Percentiles rank a stretch among this genome's conserved stretches.
phyloP scores from a whole-genome alignment of 2,113 vertebrate species.

The Phainopepla nitens region DNA sequence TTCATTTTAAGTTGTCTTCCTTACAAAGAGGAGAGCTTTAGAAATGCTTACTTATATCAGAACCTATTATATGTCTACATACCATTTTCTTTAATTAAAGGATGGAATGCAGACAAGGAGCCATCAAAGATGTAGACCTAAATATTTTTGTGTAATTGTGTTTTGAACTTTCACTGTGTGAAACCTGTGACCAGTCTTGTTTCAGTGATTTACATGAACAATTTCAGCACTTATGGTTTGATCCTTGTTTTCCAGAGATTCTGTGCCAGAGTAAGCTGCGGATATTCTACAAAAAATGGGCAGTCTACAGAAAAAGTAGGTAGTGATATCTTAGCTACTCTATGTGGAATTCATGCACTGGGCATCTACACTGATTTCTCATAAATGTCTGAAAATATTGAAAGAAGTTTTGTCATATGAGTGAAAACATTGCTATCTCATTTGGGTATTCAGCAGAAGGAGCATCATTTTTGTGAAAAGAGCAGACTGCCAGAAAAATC shows the following conservation, averaged over 20 bases:
- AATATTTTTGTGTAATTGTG: rapidly evolving
- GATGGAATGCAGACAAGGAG: not conserved
- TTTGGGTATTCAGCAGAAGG: not conserved
- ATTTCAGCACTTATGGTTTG: not conserved
- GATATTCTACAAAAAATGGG: not conserved
- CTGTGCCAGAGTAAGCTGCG: not conserved
- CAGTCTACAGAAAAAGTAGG: not conserved
- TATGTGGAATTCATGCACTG: not conserved
- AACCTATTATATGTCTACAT: not conserved
- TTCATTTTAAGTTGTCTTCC: not conserved
- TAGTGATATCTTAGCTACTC: not conserved
- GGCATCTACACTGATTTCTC: rapidly evolving
- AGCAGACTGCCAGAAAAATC: not conserved
- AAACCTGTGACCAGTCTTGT: not conserved
- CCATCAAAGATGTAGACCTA: rapidly evolving
- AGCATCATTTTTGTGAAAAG: not conserved
- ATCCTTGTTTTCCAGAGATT: not conserved
- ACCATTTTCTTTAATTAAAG: not conserved
- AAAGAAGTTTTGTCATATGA: not conserved
- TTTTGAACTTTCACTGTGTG: not conserved
- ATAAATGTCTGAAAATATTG: not conserved
- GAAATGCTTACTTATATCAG: not conserved
- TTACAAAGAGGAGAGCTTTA: not conserved
- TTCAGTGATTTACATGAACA: not conserved
- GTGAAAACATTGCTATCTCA: not conserved